phyloP scores from a whole-genome alignment of 2,888 invertebrate genomes.

The Hyposoter didymator region DNA sequence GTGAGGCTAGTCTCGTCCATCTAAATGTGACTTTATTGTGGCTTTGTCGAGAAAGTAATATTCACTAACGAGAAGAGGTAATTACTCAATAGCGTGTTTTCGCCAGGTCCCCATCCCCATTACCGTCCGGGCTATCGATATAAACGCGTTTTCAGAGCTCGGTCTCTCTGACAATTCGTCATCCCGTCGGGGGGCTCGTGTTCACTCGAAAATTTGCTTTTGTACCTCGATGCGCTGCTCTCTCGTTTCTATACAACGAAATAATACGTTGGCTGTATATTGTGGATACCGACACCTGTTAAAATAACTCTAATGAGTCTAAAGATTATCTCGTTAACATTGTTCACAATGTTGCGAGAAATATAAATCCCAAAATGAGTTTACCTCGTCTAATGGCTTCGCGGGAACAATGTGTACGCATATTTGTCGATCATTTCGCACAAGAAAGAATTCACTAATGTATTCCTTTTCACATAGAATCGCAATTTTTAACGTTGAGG shows the following conservation, averaged over 20 bases:
- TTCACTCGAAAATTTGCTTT: conserved; percentile 61
- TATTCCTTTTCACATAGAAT: background rate
- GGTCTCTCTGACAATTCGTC: conserved; percentile 61
- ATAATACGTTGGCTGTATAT: background rate
- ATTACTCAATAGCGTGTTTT: conserved; percentile 82
- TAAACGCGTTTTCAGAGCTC: conserved; percentile 39
- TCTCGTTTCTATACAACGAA: background rate
- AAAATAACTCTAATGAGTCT: conserved; percentile 37
- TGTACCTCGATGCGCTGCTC: background rate
- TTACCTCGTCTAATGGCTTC: background rate
- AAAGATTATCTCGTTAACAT: conserved; percentile 18
- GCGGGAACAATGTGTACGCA: background rate
- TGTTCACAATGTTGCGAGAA: conserved; percentile 23
- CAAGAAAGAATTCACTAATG: background rate
- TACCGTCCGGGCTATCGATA: conserved; percentile 18
- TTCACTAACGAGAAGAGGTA: conserved; percentile 81
- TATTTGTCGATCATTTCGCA: background rate
- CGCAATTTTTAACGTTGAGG: background rate
- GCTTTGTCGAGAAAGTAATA: conserved; percentile 79
- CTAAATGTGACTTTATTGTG: conserved; percentile 72
- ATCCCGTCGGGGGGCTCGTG: conserved; percentile 45
- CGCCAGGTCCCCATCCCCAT: conserved; percentile 69
- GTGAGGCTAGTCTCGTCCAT: conserved; percentile 68
- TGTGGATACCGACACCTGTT: conserved; percentile 11
- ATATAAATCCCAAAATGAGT: conserved; percentile 30